Conservation (phyloP, 1,140 invertebrate genomes). For the Bombus confusus region DNA sequence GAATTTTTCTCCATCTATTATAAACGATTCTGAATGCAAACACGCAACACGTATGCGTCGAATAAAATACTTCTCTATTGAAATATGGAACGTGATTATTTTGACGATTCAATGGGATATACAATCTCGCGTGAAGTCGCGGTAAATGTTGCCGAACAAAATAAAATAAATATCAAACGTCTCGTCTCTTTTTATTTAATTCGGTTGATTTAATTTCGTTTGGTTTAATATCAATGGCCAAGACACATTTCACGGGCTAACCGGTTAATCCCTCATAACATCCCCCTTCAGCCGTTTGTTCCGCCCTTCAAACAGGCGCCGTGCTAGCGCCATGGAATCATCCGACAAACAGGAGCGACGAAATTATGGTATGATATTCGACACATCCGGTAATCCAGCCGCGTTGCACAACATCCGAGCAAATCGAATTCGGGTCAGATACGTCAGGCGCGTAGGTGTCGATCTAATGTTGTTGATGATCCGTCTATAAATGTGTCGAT, state of each 20-base stretch:
- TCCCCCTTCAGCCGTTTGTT: background rate
- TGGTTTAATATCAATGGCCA: background rate
- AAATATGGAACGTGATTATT: slow-evolving; percentile 18
- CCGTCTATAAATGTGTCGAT: background rate
- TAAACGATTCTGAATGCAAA: background rate
- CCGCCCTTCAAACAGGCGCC: slow-evolving; percentile 14
- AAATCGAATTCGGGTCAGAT: slow-evolving; percentile 42
- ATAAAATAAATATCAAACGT: slow-evolving; percentile 1
- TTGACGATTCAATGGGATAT: background rate
- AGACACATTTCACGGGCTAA: background rate
- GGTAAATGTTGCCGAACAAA: background rate
- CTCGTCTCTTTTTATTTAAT: slow-evolving; percentile 1
- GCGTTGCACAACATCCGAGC: slow-evolving; percentile 30
- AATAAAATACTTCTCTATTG: background rate
- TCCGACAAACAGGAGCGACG: slow-evolving; percentile 40
- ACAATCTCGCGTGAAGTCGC: background rate
- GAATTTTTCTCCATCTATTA: background rate
- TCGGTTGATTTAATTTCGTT: background rate
- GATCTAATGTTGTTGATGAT: background rate
- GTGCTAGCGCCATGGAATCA: slow-evolving; percentile 16
- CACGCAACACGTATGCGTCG: background rate
- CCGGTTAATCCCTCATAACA: slow-evolving; percentile 16
- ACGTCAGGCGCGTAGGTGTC: background rate
- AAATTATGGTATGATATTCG: slow-evolving; percentile 49
- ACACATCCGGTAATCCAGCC: slow-evolving; percentile 46